Evolutionary conservation across 2,113 vertebrate species (phyloP).

Genomic region (Prinia subflava): DNA sequence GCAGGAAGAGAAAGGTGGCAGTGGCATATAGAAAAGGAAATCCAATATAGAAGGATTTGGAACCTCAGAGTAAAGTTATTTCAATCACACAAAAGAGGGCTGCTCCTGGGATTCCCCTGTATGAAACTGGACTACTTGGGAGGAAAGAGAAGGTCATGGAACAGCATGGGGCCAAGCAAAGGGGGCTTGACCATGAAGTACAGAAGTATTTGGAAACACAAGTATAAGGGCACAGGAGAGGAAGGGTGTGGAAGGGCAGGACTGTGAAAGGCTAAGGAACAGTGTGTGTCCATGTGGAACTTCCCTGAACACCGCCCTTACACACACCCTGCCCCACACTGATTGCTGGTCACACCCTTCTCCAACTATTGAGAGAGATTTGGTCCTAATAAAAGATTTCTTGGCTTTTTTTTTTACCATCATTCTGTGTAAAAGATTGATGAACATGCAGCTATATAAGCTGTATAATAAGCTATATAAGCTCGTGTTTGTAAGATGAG

Average conservation of each 20-base stretch:
- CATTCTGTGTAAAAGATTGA: not conserved
- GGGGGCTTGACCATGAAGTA: accelerated
- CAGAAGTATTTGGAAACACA: not conserved
- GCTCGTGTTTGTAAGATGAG: not conserved
- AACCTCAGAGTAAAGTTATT: not conserved
- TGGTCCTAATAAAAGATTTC: not conserved
- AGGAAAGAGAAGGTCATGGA: not conserved
- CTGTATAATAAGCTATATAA: no score
- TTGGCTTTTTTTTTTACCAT: not conserved
- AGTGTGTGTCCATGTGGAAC: accelerated
- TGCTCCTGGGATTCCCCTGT: not conserved
- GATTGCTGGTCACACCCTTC: not conserved
- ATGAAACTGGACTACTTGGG: not conserved
- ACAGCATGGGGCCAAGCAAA: not conserved
- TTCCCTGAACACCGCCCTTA: not conserved
- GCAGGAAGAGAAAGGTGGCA: not conserved
- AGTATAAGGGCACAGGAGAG: not conserved
- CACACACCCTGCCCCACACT: accelerated
- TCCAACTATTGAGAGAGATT: not conserved
- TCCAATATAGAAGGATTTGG: not conserved
- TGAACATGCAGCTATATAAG: not conserved
- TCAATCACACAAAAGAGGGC: not conserved
- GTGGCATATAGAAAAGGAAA: not conserved
- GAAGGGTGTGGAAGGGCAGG: not conserved
- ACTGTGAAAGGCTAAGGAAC: not conserved